Conservation (phyloP, 2,797 vertebrate species). For the Coreius guichenoti region DNA sequence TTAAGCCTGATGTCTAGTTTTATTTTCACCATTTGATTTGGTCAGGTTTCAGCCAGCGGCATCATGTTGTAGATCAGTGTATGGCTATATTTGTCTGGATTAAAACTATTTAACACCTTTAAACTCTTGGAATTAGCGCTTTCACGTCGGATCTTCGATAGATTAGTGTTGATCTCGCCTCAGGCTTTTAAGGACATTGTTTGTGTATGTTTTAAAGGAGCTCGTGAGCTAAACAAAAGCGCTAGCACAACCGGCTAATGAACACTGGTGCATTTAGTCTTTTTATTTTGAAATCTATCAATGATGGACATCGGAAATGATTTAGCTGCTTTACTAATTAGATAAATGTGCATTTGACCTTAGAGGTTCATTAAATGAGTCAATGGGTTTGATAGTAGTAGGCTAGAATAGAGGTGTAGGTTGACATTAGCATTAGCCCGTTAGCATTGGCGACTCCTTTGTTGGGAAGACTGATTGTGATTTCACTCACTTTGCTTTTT, state of each 20-base stretch:
- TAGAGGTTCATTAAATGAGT: neutral
- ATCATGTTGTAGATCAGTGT: slow-evolving; percentile 22
- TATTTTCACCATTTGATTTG: neutral
- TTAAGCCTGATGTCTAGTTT: neutral
- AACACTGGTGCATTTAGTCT: neutral
- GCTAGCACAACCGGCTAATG: slow-evolving; percentile 31
- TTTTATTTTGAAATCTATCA: neutral
- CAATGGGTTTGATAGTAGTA: slow-evolving; percentile 8
- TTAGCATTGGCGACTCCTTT: slow-evolving; percentile 43
- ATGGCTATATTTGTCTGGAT: slow-evolving; percentile 35
- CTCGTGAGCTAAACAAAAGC: slow-evolving; percentile 26
- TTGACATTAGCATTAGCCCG: slow-evolving; percentile 32
- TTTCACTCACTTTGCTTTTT: slow-evolving; percentile 2
- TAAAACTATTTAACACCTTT: slow-evolving; percentile 3
- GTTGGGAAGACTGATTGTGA: slow-evolving; percentile 7
- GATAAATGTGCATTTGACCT: neutral
- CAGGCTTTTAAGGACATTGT: slow-evolving; percentile 1
- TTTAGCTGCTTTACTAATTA: neutral
- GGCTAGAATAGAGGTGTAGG: slow-evolving; percentile 22
- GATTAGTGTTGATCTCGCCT: slow-evolving; percentile 17
- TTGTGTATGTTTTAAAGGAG: slow-evolving; percentile 1
- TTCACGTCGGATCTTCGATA: slow-evolving; percentile 31
- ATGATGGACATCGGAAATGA: neutral
- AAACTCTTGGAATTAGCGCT: slow-evolving; percentile 31
- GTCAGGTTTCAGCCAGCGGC: neutral